These are phyloP conservation scores for Apostichopus leukothele DNA, from an alignment of 53 echinoderm and acorn worm genomes.

Conservation along the genomic window DNA sequence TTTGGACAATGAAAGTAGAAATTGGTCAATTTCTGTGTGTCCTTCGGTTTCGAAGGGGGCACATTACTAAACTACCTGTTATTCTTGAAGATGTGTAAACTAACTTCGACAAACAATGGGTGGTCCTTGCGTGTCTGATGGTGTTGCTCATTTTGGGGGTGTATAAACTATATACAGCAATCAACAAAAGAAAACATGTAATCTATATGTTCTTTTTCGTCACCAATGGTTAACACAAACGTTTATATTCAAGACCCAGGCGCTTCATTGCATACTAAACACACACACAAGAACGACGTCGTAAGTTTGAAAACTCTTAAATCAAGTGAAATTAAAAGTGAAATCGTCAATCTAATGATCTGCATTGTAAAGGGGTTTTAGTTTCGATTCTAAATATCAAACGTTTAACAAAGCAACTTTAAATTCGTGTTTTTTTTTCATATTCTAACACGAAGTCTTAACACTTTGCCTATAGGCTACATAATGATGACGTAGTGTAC, in stretches of 20 bases:
- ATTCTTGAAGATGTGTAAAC: neutral
- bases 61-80: no score
- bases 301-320: neutral
- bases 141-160: neutral
- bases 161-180: neutral
- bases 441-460: no score
- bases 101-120: neutral
- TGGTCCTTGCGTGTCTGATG: neutral
- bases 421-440: no score
- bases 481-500: no score
- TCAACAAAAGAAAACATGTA: neutral
- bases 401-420: no score
- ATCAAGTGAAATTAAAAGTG: no score
- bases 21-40: conserved; percentile 1
- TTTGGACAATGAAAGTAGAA: conserved; percentile 13
- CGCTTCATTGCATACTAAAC: no score
- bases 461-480: no score
- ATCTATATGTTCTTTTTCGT: neutral
- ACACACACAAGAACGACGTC: neutral
- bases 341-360: no score
- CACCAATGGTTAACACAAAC: neutral
- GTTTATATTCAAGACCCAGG: neutral
- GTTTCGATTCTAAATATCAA: no score
- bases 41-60: neutral
- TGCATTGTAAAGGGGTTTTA: no score